Conservation (phyloP, 1,140 invertebrate genomes). For the Ctenoplectra terminalis region DNA sequence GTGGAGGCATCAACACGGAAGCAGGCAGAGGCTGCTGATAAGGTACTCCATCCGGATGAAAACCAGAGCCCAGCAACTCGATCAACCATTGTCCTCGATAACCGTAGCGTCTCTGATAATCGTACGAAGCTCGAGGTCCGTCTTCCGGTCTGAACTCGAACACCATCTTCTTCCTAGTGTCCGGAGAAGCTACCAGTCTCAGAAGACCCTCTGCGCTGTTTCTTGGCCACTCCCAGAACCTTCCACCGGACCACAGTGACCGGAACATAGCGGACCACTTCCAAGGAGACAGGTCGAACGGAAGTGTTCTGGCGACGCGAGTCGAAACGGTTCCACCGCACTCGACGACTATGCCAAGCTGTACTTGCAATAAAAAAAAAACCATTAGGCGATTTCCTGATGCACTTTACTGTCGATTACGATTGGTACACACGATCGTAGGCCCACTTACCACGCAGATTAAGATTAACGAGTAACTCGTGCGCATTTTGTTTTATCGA, state of each 20-base stretch:
- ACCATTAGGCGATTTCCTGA: not conserved
- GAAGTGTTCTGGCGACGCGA: slow-evolving; percentile 47
- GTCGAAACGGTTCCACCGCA: slow-evolving; percentile 27
- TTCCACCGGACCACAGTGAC: not conserved
- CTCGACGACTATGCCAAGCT: slow-evolving; percentile 9
- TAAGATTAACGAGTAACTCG: not conserved
- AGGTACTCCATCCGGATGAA: slow-evolving; percentile 6
- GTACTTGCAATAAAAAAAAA: slow-evolving; percentile 32
- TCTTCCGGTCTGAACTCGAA: slow-evolving; percentile 64
- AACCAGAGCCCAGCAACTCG: slow-evolving; percentile 56
- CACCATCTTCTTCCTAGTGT: slow-evolving; percentile 25
- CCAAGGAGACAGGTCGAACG: slow-evolving; percentile 28
- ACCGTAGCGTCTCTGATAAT: slow-evolving; percentile 60
- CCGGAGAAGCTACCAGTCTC: slow-evolving; percentile 6
- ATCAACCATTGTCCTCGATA: slow-evolving; percentile 61
- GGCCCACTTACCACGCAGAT: slow-evolving; percentile 48
- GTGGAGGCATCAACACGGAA: slow-evolving; percentile 27
- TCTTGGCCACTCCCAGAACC: slow-evolving; percentile 41
- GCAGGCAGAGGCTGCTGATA: not conserved
- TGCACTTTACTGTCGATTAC: not conserved
- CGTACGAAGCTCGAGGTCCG: slow-evolving; percentile 52
- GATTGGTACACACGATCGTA: not conserved
- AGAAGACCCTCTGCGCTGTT: slow-evolving; percentile 26
- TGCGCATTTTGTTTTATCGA: not conserved
- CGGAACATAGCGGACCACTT: slow-evolving; percentile 31